phyloP scores from a whole-genome alignment of 1,140 invertebrate genomes.

The Archegozetes longisetosus region DNA sequence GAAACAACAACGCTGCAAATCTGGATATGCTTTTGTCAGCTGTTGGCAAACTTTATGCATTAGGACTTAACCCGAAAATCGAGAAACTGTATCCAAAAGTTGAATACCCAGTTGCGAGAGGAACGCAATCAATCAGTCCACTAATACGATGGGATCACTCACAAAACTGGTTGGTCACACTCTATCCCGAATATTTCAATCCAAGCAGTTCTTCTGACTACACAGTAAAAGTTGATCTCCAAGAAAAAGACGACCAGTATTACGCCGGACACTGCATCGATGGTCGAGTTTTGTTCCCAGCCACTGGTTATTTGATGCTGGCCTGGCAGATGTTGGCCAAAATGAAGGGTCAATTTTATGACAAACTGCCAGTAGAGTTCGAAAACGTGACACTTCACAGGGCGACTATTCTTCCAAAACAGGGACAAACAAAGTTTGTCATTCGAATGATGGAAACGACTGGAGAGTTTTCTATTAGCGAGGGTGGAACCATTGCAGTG shows the following conservation, averaged over 20 bases:
- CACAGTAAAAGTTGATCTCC: conserved; percentile 17
- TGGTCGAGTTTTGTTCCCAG: conserved; percentile 38
- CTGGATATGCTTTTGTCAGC: conserved; percentile 14
- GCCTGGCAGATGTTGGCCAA: conserved; percentile 38
- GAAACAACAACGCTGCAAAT: conserved; percentile 11
- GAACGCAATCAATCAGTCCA: conserved; percentile 35
- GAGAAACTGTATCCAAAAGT: conserved; percentile 28
- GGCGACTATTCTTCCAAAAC: conserved; percentile 35
- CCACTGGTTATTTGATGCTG: conserved; percentile 37
- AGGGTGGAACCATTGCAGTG: conserved; percentile 61
- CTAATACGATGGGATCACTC: conserved; percentile 38
- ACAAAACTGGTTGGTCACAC: conserved; percentile 17
- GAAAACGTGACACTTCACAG: conserved; percentile 36
- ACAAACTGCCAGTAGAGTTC: conserved; percentile 33
- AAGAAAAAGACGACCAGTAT: conserved; percentile 27
- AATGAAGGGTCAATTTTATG: conserved; percentile 28
- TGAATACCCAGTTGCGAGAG: conserved; percentile 32
- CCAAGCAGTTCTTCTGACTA: conserved; percentile 10
- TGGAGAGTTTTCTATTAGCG: conserved; percentile 81
- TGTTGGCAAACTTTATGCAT: conserved; percentile 32
- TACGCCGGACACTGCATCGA: conserved; percentile 37
- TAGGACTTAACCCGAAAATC: conserved; percentile 32
- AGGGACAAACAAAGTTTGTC: conserved; percentile 46
- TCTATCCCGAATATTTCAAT: conserved; percentile 19
- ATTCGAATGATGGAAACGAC: conserved; percentile 71